Conservation (phyloP, 1,140 invertebrate species). For the Stegodyphus mimosarum region DNA sequence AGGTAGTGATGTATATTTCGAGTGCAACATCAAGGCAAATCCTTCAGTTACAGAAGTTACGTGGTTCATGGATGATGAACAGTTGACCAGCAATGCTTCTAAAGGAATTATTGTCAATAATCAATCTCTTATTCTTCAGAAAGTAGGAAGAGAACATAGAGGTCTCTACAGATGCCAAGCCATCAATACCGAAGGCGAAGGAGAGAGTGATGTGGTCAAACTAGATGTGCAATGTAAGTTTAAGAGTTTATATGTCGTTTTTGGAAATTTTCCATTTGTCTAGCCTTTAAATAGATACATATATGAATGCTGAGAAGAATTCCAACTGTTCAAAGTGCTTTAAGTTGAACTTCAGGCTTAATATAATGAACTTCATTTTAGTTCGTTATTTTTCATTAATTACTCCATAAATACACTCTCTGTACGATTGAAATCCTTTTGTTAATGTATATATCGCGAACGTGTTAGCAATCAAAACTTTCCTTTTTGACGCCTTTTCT, state of each 20-base stretch:
- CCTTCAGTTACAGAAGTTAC: constrained; percentile 63
- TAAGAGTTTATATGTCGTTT: not conserved
- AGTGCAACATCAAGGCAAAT: constrained; percentile 64
- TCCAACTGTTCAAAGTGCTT: too few species aligned
- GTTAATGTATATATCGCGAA: too few species aligned
- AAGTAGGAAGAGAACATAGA: constrained; percentile 64
- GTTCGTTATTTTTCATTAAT: too few species aligned
- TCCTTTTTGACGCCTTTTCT: too few species aligned
- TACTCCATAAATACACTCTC: too few species aligned
- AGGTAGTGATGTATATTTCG: constrained; percentile 63
- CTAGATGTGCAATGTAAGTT: constrained; percentile 79
- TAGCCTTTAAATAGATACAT: too few species aligned
- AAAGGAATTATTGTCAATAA: constrained; percentile 83
- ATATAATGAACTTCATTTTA: too few species aligned
- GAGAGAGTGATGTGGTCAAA: constrained; percentile 83
- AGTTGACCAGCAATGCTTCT: constrained; percentile 65
- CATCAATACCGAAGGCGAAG: constrained; percentile 88
- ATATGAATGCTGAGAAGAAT: too few species aligned
- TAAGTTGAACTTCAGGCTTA: too few species aligned
- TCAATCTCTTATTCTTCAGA: constrained; percentile 72
- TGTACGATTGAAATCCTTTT: too few species aligned
- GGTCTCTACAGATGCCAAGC: constrained; percentile 84
- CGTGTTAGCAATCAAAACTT: too few species aligned
- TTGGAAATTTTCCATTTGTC: too few species aligned
- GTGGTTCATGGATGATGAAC: constrained; percentile 62